Evolutionary conservation across 1,140 invertebrate species (phyloP).

Genomic region (Drosophila tsacasi): DNA sequence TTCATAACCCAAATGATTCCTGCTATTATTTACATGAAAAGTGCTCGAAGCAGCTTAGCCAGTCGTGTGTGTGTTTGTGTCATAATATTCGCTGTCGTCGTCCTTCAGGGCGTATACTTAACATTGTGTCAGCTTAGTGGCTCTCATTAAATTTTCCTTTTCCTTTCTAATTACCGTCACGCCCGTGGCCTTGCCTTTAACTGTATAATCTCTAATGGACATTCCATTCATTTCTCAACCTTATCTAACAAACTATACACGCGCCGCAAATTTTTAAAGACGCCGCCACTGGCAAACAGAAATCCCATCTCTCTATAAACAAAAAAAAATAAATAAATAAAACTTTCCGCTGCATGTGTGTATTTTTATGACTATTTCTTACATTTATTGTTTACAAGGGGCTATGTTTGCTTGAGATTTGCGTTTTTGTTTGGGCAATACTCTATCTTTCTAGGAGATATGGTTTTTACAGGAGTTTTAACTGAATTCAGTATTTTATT

Average conservation of each 20-base stretch:
- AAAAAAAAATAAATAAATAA: constrained; percentile 20
- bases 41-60: not conserved
- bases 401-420: constrained; percentile 41
- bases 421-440: constrained; percentile 25
- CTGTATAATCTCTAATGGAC: constrained; percentile 40
- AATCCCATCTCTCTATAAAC: constrained; percentile 22
- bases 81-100: not conserved
- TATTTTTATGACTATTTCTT: constrained; percentile 44
- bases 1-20: constrained; percentile 37
- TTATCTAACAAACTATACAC: constrained; percentile 67
- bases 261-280: constrained; percentile 50
- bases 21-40: constrained; percentile 16
- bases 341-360: constrained; percentile 61
- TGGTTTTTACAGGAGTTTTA: too few species aligned
- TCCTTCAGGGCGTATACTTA: constrained; percentile 47
- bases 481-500: too few species aligned
- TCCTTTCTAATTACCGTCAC: constrained; percentile 29
- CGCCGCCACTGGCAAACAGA: constrained; percentile 28
- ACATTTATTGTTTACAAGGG: constrained; percentile 46
- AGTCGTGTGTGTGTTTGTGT: not conserved
- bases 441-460: not conserved
- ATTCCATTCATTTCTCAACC: constrained; percentile 40
- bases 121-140: constrained; percentile 6
- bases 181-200: not conserved
- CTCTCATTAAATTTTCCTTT: constrained; percentile 17